phyloP scores from a whole-genome alignment of 2,797 vertebrate species.

The Spondyliosoma cantharus region DNA sequence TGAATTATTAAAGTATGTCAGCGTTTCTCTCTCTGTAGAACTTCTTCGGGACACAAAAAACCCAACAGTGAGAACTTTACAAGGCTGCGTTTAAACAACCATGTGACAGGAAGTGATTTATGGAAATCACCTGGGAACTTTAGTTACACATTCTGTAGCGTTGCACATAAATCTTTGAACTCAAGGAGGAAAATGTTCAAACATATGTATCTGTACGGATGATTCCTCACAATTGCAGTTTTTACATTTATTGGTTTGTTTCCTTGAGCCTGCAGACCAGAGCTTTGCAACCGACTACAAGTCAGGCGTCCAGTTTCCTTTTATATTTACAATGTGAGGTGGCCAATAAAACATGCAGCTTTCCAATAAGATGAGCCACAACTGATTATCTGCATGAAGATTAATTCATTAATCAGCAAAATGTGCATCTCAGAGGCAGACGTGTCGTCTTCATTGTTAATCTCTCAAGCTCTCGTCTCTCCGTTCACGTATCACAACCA shows the following conservation, averaged over 20 bases:
- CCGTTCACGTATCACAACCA: background rate
- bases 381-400: too few species aligned
- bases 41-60: too few species aligned
- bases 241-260: conserved; percentile 12
- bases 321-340: background rate
- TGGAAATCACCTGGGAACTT: conserved; percentile 39
- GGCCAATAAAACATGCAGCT: background rate
- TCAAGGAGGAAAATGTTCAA: conserved; percentile 42
- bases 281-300: background rate
- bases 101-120: conserved; percentile 39
- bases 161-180: conserved; percentile 54
- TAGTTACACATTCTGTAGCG: conserved; percentile 16
- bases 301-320: background rate
- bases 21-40: conserved; percentile 7
- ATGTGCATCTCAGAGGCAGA: too few species aligned
- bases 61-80: conserved; percentile 29
- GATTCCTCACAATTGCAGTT: too few species aligned
- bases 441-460: background rate
- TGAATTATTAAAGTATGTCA: conserved; percentile 13
- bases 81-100: conserved; percentile 21
- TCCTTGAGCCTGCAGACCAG: too few species aligned
- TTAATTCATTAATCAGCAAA: too few species aligned
- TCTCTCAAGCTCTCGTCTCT: background rate
- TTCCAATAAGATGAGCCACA: background rate
- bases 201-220: conserved; percentile 1